Evolutionary conservation across 1,140 invertebrate species (phyloP), one percentile per base, ranked within the genome.

Genomic region (Nautilus pompilius): DNA sequence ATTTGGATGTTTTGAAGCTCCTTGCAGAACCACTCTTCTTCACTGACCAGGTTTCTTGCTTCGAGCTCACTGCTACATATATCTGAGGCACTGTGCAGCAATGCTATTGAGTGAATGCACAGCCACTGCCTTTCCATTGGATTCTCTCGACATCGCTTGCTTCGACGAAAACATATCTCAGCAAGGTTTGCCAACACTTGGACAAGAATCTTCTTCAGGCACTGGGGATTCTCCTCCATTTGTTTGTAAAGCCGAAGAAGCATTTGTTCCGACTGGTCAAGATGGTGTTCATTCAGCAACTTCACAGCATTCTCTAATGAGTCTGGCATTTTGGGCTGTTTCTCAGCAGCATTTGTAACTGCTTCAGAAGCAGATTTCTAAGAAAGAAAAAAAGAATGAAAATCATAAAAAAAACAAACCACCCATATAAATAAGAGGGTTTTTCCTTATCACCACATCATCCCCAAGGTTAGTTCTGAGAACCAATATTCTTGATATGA

Each of bases 41-140:
- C 66, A 60, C 75, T 77, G 64, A 77, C 74, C 20, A 67, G 60
- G 45, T 76, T 66, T 3, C 53, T 67, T 22, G 8, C 17, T 24
- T 71, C 70, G 8, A 73, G 51, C 56, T 74, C 76, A 10, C 66
- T 63, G 5, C 67, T 65, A 62, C 76, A 79, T 28, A 78, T 66
- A 29, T 75, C 75, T 13, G 69, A 58, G 17, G 69, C 76, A 57
- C 78, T 74, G 29, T 74, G 70, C 8, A 79, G 71, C 26, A 79
- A 56, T 5, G 75, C 71, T 0, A 74, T 75, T 2, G 73, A 71
- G 59, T 79, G 77, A 56, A 76, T 72, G 49, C 73, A 76, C 26
- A 79, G 57, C 77, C 77, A 79, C 51, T 77, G 74, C 74, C 75
- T 77, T 56, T 79, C 77, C 57, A 79, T 66, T 1, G 76, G 77